A percentile compares a stretch with the other conserved stretches of the same genome.
phyloP scores from a whole-genome alignment of 1,140 invertebrate species.

The Cotesia typhae region DNA sequence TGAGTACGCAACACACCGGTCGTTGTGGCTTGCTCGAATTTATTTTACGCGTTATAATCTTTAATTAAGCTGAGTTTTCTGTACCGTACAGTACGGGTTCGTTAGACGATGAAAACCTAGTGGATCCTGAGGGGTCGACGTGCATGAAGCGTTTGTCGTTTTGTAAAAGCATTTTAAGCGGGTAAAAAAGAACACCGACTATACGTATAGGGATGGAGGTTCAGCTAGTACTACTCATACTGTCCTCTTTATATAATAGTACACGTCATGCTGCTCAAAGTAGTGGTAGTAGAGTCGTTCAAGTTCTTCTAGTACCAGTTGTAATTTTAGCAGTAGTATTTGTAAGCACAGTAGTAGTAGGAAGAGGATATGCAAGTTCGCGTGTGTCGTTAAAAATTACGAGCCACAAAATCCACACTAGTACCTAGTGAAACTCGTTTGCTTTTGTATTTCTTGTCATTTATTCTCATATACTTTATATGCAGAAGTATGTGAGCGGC shows the following conservation, averaged over 20 bases:
- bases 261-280: not conserved
- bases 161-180: slow-evolving; percentile 43
- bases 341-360: not conserved
- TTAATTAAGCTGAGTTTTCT: slow-evolving; percentile 58
- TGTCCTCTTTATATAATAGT: slow-evolving; percentile 1
- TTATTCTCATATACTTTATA: slow-evolving; percentile 27
- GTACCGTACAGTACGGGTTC: slow-evolving; percentile 52
- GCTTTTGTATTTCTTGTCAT: slow-evolving; percentile 2
- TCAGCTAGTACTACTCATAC: no score
- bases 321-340: no score
- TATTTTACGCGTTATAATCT: slow-evolving; percentile 59
- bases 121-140: slow-evolving; percentile 38
- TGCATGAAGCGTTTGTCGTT: slow-evolving; percentile 38
- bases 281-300: not conserved
- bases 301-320: no score
- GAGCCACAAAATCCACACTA: slow-evolving; percentile 37
- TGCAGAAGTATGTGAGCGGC: not conserved
- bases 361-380: slow-evolving; percentile 13
- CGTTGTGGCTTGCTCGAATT: slow-evolving; percentile 48
- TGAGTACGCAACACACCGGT: slow-evolving; percentile 20
- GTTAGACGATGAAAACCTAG: slow-evolving; percentile 48
- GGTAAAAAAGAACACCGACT: not conserved
- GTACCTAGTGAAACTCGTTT: slow-evolving; percentile 4
- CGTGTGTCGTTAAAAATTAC: slow-evolving; percentile 50
- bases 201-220: not conserved